Percentiles rank a stretch among this genome's conserved stretches.
Evolutionary conservation across 2,113 vertebrate species (phyloP).

Genomic region (Perca fluviatilis): DNA sequence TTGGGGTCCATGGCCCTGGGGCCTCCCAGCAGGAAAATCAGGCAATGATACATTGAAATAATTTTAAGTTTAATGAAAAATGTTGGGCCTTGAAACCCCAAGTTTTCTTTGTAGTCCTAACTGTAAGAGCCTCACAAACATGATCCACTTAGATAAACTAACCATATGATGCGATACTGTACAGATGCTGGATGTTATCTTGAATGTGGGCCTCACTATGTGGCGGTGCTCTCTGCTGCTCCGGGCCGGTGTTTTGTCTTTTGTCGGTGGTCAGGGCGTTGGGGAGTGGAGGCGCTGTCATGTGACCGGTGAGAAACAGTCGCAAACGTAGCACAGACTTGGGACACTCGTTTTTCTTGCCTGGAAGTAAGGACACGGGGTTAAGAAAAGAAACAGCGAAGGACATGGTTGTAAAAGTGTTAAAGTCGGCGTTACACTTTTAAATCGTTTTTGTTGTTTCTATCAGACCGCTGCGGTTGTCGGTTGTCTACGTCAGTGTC

Average conservation of each 20-base stretch:
- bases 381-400: background rate
- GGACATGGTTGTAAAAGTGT: background rate
- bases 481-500: slow-evolving; percentile 70
- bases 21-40: background rate
- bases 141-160: too few species aligned
- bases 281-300: slow-evolving; percentile 72
- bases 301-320: slow-evolving; percentile 69
- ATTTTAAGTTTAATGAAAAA: background rate
- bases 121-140: background rate
- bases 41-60: background rate
- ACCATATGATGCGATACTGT: background rate
- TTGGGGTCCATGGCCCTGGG: background rate
- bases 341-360: background rate
- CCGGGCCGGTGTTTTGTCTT: background rate
- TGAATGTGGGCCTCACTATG: too few species aligned
- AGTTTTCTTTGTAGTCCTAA: background rate
- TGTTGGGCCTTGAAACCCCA: background rate
- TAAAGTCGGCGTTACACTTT: background rate
- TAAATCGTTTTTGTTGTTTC: background rate
- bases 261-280: slow-evolving; percentile 2
- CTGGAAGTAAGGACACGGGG: background rate
- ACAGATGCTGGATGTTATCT: background rate
- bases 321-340: background rate
- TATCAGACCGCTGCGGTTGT: background rate
- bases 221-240: background rate